These are phyloP conservation scores for Beris morrisii DNA, from an alignment of 2,888 invertebrate species.

Conservation along the genomic window DNA sequence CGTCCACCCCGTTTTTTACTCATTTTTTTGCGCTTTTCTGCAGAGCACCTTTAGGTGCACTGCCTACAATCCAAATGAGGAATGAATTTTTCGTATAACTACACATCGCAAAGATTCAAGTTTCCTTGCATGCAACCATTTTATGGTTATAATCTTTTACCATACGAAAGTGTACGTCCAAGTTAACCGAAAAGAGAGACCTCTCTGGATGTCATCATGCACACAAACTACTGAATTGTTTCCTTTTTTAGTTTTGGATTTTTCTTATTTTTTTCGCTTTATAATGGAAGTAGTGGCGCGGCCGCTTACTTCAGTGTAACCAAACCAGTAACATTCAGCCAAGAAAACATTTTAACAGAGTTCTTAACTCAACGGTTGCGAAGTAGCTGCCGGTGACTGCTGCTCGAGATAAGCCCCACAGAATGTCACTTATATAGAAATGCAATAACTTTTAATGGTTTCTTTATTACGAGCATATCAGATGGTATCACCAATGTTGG, in stretches of 20 bases:
- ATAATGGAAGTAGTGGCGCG: too few relatives aligned
- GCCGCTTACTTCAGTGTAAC: too few relatives aligned
- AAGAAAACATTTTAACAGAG: slow-evolving; percentile 6
- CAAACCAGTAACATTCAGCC: too few relatives aligned
- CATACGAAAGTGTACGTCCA: not conserved
- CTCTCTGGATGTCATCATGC: slow-evolving; percentile 17
- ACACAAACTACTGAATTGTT: slow-evolving; percentile 16
- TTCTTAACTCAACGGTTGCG: slow-evolving; percentile 13
- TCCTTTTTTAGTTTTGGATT: slow-evolving; percentile 6
- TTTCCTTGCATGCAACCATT: slow-evolving; percentile 29
- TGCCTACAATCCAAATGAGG: slow-evolving; percentile 16
- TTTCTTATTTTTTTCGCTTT: not conserved
- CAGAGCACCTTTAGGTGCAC: not conserved
- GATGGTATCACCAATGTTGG: slow-evolving; percentile 33
- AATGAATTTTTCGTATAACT: slow-evolving; percentile 2
- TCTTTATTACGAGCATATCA: slow-evolving; percentile 40
- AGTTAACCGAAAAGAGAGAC: slow-evolving; percentile 7
- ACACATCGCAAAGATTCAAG: slow-evolving; percentile 12
- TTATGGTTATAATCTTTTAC: slow-evolving; percentile 22
- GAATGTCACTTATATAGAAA: slow-evolving; percentile 41
- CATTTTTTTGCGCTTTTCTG: not conserved
- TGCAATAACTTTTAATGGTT: slow-evolving; percentile 40
- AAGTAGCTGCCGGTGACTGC: slow-evolving; percentile 30
- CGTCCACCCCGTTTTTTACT: slow-evolving; percentile 8
- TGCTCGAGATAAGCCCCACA: slow-evolving; percentile 33